These are phyloP conservation scores for Heterodera filipjevi DNA, from an alignment of 2,888 invertebrate genomes.

Conservation along the genomic window DNA sequence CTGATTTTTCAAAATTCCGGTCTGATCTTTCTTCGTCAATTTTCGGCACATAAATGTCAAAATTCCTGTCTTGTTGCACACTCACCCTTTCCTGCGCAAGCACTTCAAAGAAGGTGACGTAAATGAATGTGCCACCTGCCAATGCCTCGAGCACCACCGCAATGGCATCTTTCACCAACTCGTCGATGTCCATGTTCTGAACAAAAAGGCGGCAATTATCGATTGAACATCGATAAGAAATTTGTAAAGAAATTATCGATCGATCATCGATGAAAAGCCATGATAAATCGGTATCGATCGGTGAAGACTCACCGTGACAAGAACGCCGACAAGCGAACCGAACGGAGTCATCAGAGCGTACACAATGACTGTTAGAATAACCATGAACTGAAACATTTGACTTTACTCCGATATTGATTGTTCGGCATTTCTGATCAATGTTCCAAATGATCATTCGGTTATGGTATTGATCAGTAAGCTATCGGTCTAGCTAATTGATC, in stretches of 20 bases:
- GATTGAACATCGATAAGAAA: too few relatives aligned
- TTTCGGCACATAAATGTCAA: too few relatives aligned
- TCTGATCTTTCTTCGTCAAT: too few relatives aligned
- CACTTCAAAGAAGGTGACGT: slow-evolving; percentile 54
- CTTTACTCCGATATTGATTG: too few relatives aligned
- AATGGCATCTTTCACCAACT: slow-evolving; percentile 51
- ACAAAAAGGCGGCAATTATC: not conserved
- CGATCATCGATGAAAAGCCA: slow-evolving; percentile 22
- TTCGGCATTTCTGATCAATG: too few relatives aligned
- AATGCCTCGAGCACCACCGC: slow-evolving; percentile 56
- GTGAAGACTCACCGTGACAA: slow-evolving; percentile 38
- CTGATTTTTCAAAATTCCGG: too few relatives aligned
- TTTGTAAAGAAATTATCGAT: too few relatives aligned
- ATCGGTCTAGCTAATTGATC: too few relatives aligned
- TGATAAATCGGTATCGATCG: too few relatives aligned
- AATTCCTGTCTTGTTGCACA: too few relatives aligned
- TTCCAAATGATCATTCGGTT: too few relatives aligned
- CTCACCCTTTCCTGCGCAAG: slow-evolving; percentile 39
- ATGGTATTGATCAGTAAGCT: too few relatives aligned
- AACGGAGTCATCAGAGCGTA: slow-evolving; percentile 75
- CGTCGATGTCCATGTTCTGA: slow-evolving; percentile 43
- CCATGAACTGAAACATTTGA: slow-evolving; percentile 37
- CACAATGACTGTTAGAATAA: slow-evolving; percentile 51
- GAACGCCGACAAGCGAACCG: slow-evolving; percentile 67
- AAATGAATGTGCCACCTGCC: slow-evolving; percentile 62